phyloP scores from a whole-genome alignment of 2,888 invertebrate genomes.

The Amiota mariae region DNA sequence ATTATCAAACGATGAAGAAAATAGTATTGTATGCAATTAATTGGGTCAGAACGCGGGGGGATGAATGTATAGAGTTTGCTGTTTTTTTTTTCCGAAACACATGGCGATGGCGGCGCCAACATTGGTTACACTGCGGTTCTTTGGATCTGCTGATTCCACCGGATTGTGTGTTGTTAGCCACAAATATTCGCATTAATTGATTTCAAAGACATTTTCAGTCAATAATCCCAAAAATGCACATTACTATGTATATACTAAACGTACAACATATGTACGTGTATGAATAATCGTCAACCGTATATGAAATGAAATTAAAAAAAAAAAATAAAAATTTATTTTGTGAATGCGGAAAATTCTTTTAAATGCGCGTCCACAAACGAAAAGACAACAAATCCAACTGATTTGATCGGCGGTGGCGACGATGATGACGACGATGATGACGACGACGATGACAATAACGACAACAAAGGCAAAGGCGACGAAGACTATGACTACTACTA shows the following conservation, averaged over 20 bases:
- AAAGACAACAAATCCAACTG: conserved; percentile 66
- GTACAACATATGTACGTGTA: no score
- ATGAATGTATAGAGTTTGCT: no score
- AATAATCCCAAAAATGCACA: no score
- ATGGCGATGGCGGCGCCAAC: not conserved
- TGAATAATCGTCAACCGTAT: no score
- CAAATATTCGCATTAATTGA: not conserved
- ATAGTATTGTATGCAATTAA: not conserved
- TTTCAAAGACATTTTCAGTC: conserved; percentile 13
- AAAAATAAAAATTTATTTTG: not conserved
- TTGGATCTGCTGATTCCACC: not conserved
- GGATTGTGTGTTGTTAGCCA: not conserved
- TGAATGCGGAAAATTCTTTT: not conserved
- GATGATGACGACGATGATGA: conserved; percentile 37
- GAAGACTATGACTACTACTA: not conserved
- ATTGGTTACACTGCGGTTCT: not conserved
- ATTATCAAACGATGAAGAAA: not conserved
- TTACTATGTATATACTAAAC: no score
- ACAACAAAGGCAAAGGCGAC: conserved; percentile 19
- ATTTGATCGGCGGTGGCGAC: conserved; percentile 46
- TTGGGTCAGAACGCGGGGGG: not conserved
- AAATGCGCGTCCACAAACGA: conserved; percentile 55
- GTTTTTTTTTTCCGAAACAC: not conserved
- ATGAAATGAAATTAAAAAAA: not conserved
- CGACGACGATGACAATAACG: conserved; percentile 17